Percentiles rank a stretch among this genome's conserved stretches.
Evolutionary conservation across 2,888 invertebrate genomes (phyloP).

Genomic region (Drosophila bunnanda): DNA sequence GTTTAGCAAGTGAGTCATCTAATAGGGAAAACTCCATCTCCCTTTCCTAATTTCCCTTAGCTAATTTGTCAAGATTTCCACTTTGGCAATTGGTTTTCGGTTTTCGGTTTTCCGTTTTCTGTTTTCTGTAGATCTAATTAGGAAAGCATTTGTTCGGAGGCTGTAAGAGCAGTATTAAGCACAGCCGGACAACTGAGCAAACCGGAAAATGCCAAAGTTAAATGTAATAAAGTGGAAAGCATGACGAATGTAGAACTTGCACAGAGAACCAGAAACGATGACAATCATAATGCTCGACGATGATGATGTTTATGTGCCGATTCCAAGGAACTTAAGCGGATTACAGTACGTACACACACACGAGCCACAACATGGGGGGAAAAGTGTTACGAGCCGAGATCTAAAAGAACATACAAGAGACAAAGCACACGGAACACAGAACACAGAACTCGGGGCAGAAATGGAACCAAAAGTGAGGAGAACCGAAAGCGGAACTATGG

Average conservation of each 20-base stretch:
- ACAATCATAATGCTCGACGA: constrained; percentile 48
- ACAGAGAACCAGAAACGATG: constrained; percentile 42
- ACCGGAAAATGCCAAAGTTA: constrained; percentile 52
- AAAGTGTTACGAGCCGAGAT: constrained; percentile 72
- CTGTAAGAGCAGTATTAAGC: constrained; percentile 36
- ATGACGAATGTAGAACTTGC: constrained; percentile 63
- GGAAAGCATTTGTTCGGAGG: constrained; percentile 55
- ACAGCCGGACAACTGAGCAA: constrained; percentile 42
- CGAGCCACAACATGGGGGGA: constrained; percentile 41
- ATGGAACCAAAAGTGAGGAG: constrained; percentile 18
- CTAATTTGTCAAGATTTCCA: constrained; percentile 60
- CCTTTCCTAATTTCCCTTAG: constrained; percentile 5
- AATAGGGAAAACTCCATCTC: constrained; percentile 26
- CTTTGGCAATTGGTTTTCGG: constrained; percentile 39
- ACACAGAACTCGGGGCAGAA: constrained; percentile 11
- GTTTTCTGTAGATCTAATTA: constrained; percentile 62
- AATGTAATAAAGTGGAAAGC: constrained; percentile 65
- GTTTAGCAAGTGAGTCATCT: constrained; percentile 40
- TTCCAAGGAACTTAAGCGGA: constrained; percentile 76
- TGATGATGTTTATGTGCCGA: constrained; percentile 72
- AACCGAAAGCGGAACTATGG: constrained; percentile 27
- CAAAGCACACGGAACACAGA: constrained; percentile 21
- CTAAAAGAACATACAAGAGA: constrained; percentile 34
- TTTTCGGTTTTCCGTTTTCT: constrained; percentile 15
- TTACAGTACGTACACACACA: constrained; percentile 38